Base-by-base conservation (phyloP, 2,113 vertebrate species). In the Sorex fumeus region DNA sequence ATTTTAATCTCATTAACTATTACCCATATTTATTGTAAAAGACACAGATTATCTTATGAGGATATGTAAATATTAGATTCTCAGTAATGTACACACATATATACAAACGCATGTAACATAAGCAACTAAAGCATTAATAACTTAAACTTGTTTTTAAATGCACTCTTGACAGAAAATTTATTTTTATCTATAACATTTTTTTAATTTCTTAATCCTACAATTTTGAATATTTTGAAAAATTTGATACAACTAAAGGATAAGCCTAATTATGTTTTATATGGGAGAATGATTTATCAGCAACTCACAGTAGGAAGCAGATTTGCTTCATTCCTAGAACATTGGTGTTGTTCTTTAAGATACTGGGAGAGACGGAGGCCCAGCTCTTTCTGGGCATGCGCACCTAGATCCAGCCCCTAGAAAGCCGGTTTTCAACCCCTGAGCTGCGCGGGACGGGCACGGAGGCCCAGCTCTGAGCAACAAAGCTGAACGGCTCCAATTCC, bases 1-100 rank as follows among this genome's bases (percentile, higher is more conserved):
- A 30, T 53, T 43, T 91, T 79, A 25, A 70, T 64, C 50, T 16
- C 12, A 84, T 91, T 67, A 78, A 79, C 36, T 84, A 16, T 74
- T 25, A 30, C 6, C 15, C 8, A 64, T 28, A 70, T 60, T 60
- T 71, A 90, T 50, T 70, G 23, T 28, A 40, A n/a, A 90, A 53
- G 3, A 3, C 13, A 76, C 6, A 75, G 62, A 72, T 78, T 66
- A 79, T 3, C 3, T 45, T 72, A 53, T 3, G 6, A 50, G 70
- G 16, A 19, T 6, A 30, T 21, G 16, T 21, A 62, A 19, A 27
- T n/a, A 84, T 45, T 87, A 36, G 34, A 43, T 4, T 34, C 2
- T 53, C 21, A 60, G 6, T 3, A 0, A 30, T 34, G 30, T 16
- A 84, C 50, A 28, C 6, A 21, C 11, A 5, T n/a, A 21, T 12